Evolutionary conservation across 30 jellyfish, hydroid and myxozoan genomes (phyloP), one percentile per base, ranked within the genome.

Genomic region (Haliclystus octoradiatus): DNA sequence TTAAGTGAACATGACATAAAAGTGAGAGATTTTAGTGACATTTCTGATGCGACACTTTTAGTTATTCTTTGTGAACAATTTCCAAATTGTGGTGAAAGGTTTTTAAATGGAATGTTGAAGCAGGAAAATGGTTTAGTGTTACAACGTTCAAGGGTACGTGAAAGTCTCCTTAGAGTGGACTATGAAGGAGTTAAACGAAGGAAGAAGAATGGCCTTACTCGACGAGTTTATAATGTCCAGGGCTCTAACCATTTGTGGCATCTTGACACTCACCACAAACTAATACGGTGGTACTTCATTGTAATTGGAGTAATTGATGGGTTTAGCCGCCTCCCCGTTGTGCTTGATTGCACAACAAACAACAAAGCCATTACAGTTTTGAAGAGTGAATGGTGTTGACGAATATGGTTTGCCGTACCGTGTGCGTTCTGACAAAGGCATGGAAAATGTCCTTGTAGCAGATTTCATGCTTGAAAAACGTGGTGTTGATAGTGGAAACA

Each of bases 181-280:
- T 40, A 19, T 49, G 26, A 40, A 14, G 74, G 24, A 28, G 47
- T 57, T 12, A 63, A 29, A 71, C 25, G 35, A 2, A 53, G 85
- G 29, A 78, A 62, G 63, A 70, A 68, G 33, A 50, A 32, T 4
- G 49, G 77, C 25, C 78, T 68, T 14, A 61, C 33, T 22, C 28
- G 92, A 24, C 69, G 78, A 34, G 77, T 78, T 19, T 78, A 78
- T 72, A 69, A 70, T 70, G 92, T 78, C 33, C 53, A 78, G 63
- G 92, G 92, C 15, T 65, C 92, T 3, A 78, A 78, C 62, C 79
- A 78, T 50, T 72, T 78, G 53, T 78, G 92, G 92, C 92, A 78
- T 75, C 4, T 69, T 7, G 92, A 78, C 49, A 63, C 89, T 33
- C 69, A 78, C 35, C 87, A 29, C 72, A 78, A 78, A 62, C 84